Conservation (phyloP, 1,140 invertebrate species). For the Drosophila nigromelanica region DNA sequence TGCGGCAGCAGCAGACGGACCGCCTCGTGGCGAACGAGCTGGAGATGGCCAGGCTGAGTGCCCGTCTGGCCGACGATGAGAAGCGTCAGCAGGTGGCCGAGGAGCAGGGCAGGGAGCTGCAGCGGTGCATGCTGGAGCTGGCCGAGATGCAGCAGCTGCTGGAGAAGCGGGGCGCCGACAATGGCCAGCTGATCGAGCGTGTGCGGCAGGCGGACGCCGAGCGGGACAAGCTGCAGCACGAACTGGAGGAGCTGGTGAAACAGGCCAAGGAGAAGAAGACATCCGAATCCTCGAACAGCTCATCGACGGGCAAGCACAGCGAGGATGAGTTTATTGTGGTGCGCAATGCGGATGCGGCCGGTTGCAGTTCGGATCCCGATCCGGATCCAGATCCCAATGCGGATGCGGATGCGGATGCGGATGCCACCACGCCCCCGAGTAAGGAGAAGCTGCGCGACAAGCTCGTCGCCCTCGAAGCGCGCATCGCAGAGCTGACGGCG, state of each 20-base stretch:
- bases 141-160: constrained; percentile 69
- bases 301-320: constrained; percentile 76
- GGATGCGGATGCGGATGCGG: constrained; percentile 38
- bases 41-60: constrained; percentile 53
- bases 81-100: constrained; percentile 7
- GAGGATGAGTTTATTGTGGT: constrained; percentile 83
- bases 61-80: constrained; percentile 40
- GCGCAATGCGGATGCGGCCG: constrained; percentile 61
- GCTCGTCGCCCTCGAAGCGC: constrained; percentile 83
- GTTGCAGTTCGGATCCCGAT: constrained; percentile 44
- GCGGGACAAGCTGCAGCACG: constrained; percentile 51
- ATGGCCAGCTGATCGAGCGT: constrained; percentile 65
- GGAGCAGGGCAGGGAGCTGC: constrained; percentile 51
- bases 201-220: constrained; percentile 59
- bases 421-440: constrained; percentile 54
- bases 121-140: constrained; percentile 53
- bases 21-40: constrained; percentile 67
- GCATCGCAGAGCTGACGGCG: constrained; percentile 76
- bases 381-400: constrained; percentile 40
- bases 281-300: constrained; percentile 75
- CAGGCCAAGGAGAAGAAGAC: constrained; percentile 72
- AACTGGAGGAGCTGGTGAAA: constrained; percentile 61
- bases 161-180: constrained; percentile 66
- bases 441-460: constrained; percentile 84
- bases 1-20: constrained; percentile 61